phyloP scores from a whole-genome alignment of 2,113 vertebrate species.

The Ptilonorhynchus violaceus region DNA sequence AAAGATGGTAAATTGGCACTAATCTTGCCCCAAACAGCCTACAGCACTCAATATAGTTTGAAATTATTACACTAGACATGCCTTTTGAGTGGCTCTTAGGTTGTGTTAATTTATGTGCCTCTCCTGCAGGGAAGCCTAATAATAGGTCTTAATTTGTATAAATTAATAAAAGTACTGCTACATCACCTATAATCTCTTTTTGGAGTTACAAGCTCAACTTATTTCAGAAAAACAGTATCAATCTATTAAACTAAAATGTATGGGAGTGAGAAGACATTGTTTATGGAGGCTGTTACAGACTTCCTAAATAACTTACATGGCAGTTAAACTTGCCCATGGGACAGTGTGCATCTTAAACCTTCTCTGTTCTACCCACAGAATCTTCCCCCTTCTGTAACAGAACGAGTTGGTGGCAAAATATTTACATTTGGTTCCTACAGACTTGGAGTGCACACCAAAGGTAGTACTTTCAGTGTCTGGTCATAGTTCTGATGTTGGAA shows the following conservation, averaged over 20 bases:
- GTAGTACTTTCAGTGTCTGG: constrained; percentile 65
- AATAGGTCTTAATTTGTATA: background rate
- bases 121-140: background rate
- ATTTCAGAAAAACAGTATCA: background rate
- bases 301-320: background rate
- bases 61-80: background rate
- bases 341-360: background rate
- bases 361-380: constrained; percentile 75
- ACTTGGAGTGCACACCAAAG: constrained; percentile 98
- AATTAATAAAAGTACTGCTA: background rate
- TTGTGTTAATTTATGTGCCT: background rate
- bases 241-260: background rate
- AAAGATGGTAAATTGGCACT: background rate
- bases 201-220: background rate
- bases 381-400: constrained; percentile 83
- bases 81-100: background rate
- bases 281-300: background rate
- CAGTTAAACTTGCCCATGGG: background rate
- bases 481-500: background rate
- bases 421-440: constrained; percentile 96
- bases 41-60: background rate
- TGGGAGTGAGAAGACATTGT: background rate
- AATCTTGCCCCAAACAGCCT: background rate
- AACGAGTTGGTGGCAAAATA: constrained; percentile 89
- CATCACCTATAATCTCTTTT: background rate